phyloP scores from a whole-genome alignment of 2,888 invertebrate species.

The Hyalella azteca region DNA sequence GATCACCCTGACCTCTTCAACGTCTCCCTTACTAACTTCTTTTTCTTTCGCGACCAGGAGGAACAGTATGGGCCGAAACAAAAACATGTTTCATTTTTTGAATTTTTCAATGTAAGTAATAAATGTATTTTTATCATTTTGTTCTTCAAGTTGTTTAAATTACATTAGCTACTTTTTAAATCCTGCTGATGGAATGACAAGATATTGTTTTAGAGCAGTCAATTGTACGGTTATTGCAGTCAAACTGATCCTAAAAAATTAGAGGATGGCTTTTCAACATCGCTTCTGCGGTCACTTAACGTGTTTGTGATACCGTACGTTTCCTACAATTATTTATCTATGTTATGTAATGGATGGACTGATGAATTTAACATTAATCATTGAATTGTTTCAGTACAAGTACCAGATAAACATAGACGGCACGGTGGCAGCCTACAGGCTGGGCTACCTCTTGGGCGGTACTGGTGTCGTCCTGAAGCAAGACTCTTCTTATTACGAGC shows the following conservation, averaged over 20 bases:
- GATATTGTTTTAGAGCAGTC: too few species aligned
- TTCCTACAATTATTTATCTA: too few species aligned
- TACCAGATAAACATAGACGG: constrained; percentile 95
- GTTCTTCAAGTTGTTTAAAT: background rate
- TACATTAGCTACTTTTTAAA: background rate
- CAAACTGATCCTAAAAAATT: too few species aligned
- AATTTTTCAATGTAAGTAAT: constrained; percentile 86
- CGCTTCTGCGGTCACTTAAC: too few species aligned
- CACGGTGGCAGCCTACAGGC: constrained; percentile 92
- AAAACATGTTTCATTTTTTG: constrained; percentile 85
- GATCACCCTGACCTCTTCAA: constrained; percentile 81
- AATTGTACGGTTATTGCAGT: too few species aligned
- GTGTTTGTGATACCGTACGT: too few species aligned
- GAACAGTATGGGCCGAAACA: constrained; percentile 84
- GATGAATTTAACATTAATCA: too few species aligned
- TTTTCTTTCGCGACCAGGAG: constrained; percentile 88
- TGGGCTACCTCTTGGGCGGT: constrained; percentile 89
- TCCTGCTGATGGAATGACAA: too few species aligned
- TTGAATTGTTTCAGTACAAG: too few species aligned
- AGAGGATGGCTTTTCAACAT: too few species aligned
- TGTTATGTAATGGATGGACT: too few species aligned
- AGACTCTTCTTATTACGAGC: constrained; percentile 91
- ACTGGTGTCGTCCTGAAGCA: constrained; percentile 90
- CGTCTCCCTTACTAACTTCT: constrained; percentile 92
- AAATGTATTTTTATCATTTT: constrained; percentile 28